Conservation (phyloP, 2,888 invertebrate species). For the Perizoma flavofasciatum region DNA sequence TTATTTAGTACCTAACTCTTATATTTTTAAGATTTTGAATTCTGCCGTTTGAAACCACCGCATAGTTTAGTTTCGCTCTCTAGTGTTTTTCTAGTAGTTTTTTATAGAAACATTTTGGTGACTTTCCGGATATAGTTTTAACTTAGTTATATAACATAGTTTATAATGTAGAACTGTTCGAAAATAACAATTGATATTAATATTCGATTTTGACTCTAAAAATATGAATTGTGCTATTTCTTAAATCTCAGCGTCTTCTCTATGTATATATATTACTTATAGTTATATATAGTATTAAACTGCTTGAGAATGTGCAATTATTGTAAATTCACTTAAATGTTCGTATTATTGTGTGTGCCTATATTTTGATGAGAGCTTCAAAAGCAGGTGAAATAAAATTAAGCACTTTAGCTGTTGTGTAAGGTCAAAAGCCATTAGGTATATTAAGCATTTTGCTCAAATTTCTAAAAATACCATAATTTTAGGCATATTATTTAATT, state of each 20-base stretch:
- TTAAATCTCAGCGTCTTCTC: not conserved
- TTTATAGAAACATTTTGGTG: slow-evolving; percentile 1
- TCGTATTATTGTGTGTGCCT: slow-evolving; percentile 8
- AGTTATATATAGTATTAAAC: not conserved
- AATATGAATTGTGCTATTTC: not conserved
- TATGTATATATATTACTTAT: not conserved
- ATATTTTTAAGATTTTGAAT: slow-evolving; percentile 26
- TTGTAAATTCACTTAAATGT: not conserved
- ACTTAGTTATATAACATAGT: not conserved
- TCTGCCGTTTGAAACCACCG: slow-evolving; percentile 31
- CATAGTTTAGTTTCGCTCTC: slow-evolving; percentile 23
- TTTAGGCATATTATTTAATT: slow-evolving; percentile 13
- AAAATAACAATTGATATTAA: too few species aligned
- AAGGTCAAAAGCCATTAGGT: not conserved
- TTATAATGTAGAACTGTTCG: not conserved
- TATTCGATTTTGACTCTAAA: too few species aligned
- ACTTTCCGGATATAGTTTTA: slow-evolving; percentile 1
- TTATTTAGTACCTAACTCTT: slow-evolving; percentile 29
- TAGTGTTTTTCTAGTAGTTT: slow-evolving; percentile 2
- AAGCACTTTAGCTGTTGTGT: not conserved
- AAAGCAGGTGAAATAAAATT: slow-evolving; percentile 14
- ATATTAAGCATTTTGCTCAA: too few species aligned
- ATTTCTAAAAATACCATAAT: not conserved
- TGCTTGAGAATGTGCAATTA: slow-evolving; percentile 1
- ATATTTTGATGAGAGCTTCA: slow-evolving; percentile 12